Evolutionary conservation across 2,888 invertebrate species (phyloP), one percentile per base, ranked within the genome.

Genomic region (Tyria jacobaeae): DNA sequence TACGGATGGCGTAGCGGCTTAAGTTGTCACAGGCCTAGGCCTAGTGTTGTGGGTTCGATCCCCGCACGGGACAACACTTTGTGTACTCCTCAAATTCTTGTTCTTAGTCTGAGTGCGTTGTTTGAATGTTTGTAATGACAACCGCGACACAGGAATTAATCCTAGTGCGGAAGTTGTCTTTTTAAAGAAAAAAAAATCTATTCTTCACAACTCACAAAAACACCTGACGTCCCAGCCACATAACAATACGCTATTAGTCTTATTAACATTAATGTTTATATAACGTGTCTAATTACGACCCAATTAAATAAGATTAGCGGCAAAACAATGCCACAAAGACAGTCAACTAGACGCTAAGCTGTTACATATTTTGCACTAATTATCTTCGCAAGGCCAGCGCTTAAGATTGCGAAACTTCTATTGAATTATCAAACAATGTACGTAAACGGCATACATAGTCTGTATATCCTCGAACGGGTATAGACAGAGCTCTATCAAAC

Each of bases 341-440:
- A 25, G 57, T 49, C 41, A 41, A 49, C 41, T 60, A 57, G 50
- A 52, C 54, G 58, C n/a, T 60, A 62, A 51, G 56, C 75, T 62
- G 68, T 57, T 66, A 68, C 53, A 60, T 75, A 62, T 64, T 59
- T 60, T 63, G 64, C 62, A 63, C 78, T 77, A 77, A 75, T 75
- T 77, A 75, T 14, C 24, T 14, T 9, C 55, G 27, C 55, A 63
- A 71, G 71, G 75, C 65, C 75, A 70, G 41, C 31, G 57, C 14
- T 35, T 48, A 58, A 49, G 75, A 73, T 55, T 57, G 58, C 44
- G 52, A 49, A 51, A 64, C 51, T 25, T 6, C 34, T 44, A 63
- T 62, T 55, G 57, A 56, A 50, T 73, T 50, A 35, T 50, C 9
- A 25, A 6, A 55, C 60, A 55, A 55, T 51, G 41, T 41, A 44